These are phyloP conservation scores for Microcebus jonahi DNA, from an alignment of 2,113 vertebrate species.

Conservation along the genomic window DNA sequence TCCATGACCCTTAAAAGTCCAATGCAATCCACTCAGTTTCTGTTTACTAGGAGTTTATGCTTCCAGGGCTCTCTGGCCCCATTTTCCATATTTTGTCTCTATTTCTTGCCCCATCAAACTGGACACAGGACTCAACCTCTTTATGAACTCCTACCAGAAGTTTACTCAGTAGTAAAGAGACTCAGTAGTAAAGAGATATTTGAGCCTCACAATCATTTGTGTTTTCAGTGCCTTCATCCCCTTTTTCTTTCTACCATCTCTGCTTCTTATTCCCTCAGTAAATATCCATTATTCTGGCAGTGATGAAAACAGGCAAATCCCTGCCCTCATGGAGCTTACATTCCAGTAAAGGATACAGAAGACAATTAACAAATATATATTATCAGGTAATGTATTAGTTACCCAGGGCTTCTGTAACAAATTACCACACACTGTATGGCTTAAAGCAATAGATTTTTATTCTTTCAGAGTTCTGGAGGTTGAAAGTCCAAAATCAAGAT, in stretches of 20 bases:
- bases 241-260: background rate
- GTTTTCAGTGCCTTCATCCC: slow-evolving; percentile 10
- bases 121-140: background rate
- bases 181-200: background rate
- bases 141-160: background rate
- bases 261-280: background rate
- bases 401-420: background rate
- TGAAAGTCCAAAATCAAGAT: slow-evolving; percentile 16
- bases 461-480: background rate
- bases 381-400: background rate
- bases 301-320: background rate
- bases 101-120: slow-evolving; percentile 32
- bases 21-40: background rate
- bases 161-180: background rate
- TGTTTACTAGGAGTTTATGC: background rate
- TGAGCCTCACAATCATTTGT: background rate
- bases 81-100: slow-evolving; percentile 45
- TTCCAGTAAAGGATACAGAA: background rate
- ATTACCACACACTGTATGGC: background rate
- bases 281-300: slow-evolving; percentile 5
- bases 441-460: slow-evolving; percentile 19
- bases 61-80: background rate
- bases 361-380: slow-evolving; percentile 39
- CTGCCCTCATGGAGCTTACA: background rate
- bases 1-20: background rate